These are phyloP conservation scores for Ommatoiulus sabulosus DNA, from an alignment of 2,888 invertebrate genomes.

Conservation along the genomic window DNA sequence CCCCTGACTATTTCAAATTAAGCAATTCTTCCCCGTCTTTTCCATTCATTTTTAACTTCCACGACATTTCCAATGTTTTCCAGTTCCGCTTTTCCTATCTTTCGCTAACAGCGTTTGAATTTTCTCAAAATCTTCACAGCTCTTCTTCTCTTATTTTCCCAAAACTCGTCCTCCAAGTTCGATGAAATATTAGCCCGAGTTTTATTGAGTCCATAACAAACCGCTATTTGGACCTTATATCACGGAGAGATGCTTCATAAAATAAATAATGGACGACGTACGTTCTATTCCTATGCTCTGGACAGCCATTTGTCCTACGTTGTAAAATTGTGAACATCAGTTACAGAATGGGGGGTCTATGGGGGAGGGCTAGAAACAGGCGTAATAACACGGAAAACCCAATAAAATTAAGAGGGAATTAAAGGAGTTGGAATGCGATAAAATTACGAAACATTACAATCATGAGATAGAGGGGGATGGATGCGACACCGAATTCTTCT, in stretches of 20 bases:
- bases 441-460: slow-evolving; percentile 40
- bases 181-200: slow-evolving; percentile 8
- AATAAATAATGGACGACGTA: slow-evolving; percentile 25
- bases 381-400: slow-evolving; percentile 13
- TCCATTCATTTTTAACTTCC: too few relatives aligned
- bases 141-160: too few relatives aligned
- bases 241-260: background rate
- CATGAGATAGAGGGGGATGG: background rate
- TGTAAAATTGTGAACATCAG: slow-evolving; percentile 40
- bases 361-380: background rate
- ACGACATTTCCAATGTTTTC: too few relatives aligned
- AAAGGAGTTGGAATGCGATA: background rate
- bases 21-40: too few relatives aligned
- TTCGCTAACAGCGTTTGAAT: too few relatives aligned
- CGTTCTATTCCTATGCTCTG: background rate
- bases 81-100: too few relatives aligned
- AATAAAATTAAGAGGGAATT: background rate
- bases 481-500: background rate
- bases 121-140: too few relatives aligned
- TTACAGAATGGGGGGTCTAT: background rate
- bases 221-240: slow-evolving; percentile 14
- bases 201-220: slow-evolving; percentile 43
- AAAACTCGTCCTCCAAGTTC: background rate
- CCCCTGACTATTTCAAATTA: too few relatives aligned
- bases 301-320: background rate